These are phyloP conservation scores for Lepidurus apus DNA, from an alignment of 1,140 invertebrate genomes.

Conservation along the genomic window DNA sequence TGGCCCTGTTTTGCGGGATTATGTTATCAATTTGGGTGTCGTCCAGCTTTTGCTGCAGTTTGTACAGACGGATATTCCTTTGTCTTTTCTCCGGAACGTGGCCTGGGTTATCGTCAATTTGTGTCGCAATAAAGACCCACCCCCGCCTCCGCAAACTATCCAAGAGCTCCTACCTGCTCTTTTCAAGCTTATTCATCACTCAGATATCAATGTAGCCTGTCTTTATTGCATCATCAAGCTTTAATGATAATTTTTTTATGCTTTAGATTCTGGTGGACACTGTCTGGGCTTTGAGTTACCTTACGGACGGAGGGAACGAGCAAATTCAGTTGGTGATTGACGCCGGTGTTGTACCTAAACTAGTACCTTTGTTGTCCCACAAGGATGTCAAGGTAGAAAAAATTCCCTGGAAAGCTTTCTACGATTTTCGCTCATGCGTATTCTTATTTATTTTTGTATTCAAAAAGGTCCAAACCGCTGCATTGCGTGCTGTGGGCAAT, in stretches of 20 bases:
- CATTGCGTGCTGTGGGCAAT: conserved; percentile 93
- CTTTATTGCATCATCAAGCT: conserved; percentile 22
- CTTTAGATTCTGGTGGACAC: conserved; percentile 92
- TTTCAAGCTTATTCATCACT: conserved; percentile 87
- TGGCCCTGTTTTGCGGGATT: conserved; percentile 81
- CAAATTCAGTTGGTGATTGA: conserved; percentile 99
- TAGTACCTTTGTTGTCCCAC: conserved; percentile 92
- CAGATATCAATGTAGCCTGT: conserved; percentile 81
- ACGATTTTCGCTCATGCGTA: background rate
- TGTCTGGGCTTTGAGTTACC: conserved; percentile 97
- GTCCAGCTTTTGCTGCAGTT: conserved; percentile 82
- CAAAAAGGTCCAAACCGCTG: conserved; percentile 77
- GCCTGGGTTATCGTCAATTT: conserved; percentile 97
- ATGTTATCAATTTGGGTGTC: conserved; percentile 83
- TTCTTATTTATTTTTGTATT: conserved; percentile 33
- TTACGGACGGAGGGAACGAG: conserved; percentile 96
- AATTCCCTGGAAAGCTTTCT: too few relatives aligned
- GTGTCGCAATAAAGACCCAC: conserved; percentile 92
- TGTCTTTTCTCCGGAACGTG: conserved; percentile 90
- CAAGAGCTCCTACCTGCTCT: conserved; percentile 90
- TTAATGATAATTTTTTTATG: background rate
- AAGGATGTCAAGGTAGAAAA: conserved; percentile 80
- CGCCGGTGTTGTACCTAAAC: conserved; percentile 84
- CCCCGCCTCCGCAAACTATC: conserved; percentile 78
- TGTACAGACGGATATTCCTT: conserved; percentile 87